These are phyloP conservation scores for Spinus olivaceus DNA, from an alignment of 2,797 vertebrate genomes.

Conservation along the genomic window DNA sequence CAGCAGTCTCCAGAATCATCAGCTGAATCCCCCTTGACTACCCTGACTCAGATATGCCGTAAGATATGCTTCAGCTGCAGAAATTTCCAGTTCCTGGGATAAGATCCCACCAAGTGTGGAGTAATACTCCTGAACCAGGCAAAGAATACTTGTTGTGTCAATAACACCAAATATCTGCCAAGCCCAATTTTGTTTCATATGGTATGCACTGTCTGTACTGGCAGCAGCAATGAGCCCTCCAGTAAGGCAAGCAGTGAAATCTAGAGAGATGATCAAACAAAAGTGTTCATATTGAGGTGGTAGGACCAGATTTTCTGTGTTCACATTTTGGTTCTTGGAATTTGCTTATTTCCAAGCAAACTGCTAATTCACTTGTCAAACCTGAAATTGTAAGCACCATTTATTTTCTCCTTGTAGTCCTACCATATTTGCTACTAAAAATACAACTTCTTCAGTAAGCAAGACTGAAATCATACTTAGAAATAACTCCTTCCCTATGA, in stretches of 20 bases:
- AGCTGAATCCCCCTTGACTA: not conserved
- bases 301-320: not conserved
- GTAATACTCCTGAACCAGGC: not conserved
- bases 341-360: not conserved
- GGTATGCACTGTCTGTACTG: fast-evolving
- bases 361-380: not conserved
- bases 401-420: not conserved
- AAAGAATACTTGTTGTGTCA: not conserved
- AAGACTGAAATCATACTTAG: not conserved
- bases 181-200: not conserved
- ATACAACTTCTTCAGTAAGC: not conserved
- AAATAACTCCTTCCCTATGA: not conserved
- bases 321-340: not conserved
- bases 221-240: not conserved
- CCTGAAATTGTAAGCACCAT: not conserved
- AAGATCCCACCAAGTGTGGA: not conserved
- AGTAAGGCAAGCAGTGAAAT: not conserved
- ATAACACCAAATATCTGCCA: not conserved
- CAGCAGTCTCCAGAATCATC: not conserved
- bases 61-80: not conserved
- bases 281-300: not conserved
- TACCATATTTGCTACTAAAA: not conserved
- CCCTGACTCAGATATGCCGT: not conserved
- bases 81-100: not conserved
- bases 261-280: not conserved